Base-by-base conservation (phyloP, 2,113 vertebrate genomes). In the Misgurnus anguillicaudatus region DNA sequence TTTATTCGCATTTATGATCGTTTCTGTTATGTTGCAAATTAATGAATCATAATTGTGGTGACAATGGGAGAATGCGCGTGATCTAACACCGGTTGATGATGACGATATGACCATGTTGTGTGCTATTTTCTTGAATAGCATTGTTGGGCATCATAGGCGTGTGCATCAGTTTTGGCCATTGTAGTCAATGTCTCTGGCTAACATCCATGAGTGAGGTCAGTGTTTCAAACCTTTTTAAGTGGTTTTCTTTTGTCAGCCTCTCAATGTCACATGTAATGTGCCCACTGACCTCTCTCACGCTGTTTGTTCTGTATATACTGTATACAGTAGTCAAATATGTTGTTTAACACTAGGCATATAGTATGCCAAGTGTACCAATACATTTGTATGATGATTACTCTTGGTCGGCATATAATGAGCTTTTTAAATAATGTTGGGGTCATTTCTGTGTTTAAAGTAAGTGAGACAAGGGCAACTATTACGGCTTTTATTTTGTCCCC, bases 161-260 rank as follows among this genome's bases (percentile, higher is more conserved):
- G 69, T 51, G 21, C 69, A 42, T 41, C 48, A 51, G 48, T 58
- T 58, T 41, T 41, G 9, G 51, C 16, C 68, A 51, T 68, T 6
- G 45, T 0, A 10, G 10, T 17, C 42, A 4, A 31, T 69, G 21
- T 68, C 45, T 51, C 7, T n/a, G 53, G 53, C 53, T 57, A 0
- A 8, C 19, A 8, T 57, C 53, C 53, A 57, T 57, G 17, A 57
- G 8, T 57, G 9, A 67, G 70, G 53, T 42, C 70, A 73, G 70
- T 41, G 38, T 73, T 42, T 73, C n/a, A 21, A 11, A 16, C 1
- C n/a, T 31, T 41, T 16, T 39, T 14, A 31, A 55, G 13, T 72
- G 36, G 53, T 68, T 48, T 68, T 45, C 19, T 13, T 6, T 24
- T 45, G 17, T 67, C 9, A 1, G 51, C 16, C 36, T 57, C 14